These are phyloP conservation scores for Eledona agricola DNA, from an alignment of 2,888 invertebrate genomes.

Conservation along the genomic window DNA sequence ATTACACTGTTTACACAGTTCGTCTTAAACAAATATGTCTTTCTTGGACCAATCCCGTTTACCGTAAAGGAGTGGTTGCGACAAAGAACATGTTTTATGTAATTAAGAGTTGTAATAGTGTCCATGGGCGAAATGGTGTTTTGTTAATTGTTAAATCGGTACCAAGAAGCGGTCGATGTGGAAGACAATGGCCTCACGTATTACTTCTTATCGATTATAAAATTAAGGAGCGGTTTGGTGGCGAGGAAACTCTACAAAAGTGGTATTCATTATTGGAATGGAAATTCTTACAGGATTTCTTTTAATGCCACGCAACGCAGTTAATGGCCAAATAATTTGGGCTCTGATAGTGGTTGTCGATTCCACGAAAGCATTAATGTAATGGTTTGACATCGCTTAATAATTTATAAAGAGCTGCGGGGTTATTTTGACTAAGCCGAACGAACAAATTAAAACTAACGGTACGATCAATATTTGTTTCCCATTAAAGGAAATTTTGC, in stretches of 20 bases:
- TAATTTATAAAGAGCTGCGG: too few species aligned
- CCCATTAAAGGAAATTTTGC: too few species aligned
- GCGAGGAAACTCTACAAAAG: conserved; percentile 24
- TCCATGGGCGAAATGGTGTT: conserved; percentile 15
- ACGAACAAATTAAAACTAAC: too few species aligned
- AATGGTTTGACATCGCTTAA: too few species aligned
- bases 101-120: conserved; percentile 9
- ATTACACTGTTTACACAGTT: neutral
- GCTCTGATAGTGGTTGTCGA: neutral
- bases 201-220: conserved; percentile 29
- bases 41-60: conserved; percentile 32
- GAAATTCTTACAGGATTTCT: conserved; percentile 21
- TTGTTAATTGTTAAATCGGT: conserved; percentile 15
- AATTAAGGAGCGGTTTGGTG: conserved; percentile 32
- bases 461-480: too few species aligned
- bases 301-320: conserved; percentile 12
- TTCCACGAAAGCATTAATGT: neutral
- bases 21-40: conserved; percentile 1
- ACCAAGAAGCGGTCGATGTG: conserved; percentile 13
- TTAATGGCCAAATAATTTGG: conserved; percentile 4
- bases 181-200: conserved; percentile 18
- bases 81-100: conserved; percentile 27
- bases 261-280: conserved; percentile 24
- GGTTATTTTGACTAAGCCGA: too few species aligned
- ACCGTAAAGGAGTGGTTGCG: conserved; percentile 37